Base-by-base conservation (phyloP, 1,140 invertebrate species). In the Cydia fagiglandana region DNA sequence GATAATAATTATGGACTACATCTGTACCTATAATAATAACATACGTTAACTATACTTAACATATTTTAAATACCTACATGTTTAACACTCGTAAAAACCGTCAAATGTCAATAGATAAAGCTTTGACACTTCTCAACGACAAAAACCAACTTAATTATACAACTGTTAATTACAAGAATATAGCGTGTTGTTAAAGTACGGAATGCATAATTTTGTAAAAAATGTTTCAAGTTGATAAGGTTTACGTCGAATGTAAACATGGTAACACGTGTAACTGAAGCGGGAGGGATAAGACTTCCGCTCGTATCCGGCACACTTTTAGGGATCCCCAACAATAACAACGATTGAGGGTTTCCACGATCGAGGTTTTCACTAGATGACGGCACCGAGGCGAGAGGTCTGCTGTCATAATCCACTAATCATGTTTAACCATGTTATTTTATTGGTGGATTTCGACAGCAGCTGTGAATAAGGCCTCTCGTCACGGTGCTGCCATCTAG, bases 101-200 rank as follows among this genome's bases (percentile, higher is more conserved):
- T 56, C 15, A 61, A 61, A 61, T 61, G 56, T 24, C 56, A 61
- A 61, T 61, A 61, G 56, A 61, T 61, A 61, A 24, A 24, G 17
- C 20, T 61, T 24, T 61, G 56, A 61, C 56, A 61, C 56, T 61
- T 61, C 56, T 61, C 56, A 10, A 24, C 56, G 56, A 61, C 56
- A 61, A 61, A 61, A 61, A 61, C 56, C 2, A 61, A 61, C 7
- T 61, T 61, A 61, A 61, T 61, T 61, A 61, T 61, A 61, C 56
- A 61, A 61, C 20, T 61, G 56, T 61, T 61, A 61, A 61, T 61
- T 61, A 61, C 56, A 61, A 61, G 56, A 61, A 24, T 61, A 61
- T 61, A 20, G 56, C 56, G 56, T 61, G 56, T 15, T 61, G 56
- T 61, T 61, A 10, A 61, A 61, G 56, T 61, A 20, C 2, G 56